Percentiles rank a stretch among this genome's conserved stretches.
Evolutionary conservation across 2,797 vertebrate species (phyloP).

Genomic region (Coranthus polyacanthus): DNA sequence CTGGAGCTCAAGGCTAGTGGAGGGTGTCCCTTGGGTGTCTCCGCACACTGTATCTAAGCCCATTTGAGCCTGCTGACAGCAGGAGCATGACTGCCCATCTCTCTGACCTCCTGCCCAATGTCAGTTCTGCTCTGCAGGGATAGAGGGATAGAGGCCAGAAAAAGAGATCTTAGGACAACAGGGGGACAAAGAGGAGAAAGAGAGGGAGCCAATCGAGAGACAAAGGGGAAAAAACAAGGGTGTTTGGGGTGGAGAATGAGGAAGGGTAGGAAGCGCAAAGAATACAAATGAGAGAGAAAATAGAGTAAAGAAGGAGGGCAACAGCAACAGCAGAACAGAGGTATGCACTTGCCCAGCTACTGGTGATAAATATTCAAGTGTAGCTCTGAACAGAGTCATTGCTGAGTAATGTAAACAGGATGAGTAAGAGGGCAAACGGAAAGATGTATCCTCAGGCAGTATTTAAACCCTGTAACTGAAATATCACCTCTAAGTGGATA

Average conservation of each 20-base stretch:
- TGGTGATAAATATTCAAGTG: constrained; percentile 56
- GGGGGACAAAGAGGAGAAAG: constrained; percentile 37
- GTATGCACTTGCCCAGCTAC: constrained; percentile 40
- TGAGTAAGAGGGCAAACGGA: constrained; percentile 41
- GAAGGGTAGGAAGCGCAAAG: constrained; percentile 36
- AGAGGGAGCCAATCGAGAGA: constrained; percentile 56
- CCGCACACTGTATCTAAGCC: constrained; percentile 76
- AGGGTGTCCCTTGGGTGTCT: constrained; percentile 74
- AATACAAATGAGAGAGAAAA: constrained; percentile 72
- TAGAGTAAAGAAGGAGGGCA: constrained; percentile 62
- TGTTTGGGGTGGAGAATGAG: constrained; percentile 54
- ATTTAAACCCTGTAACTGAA: constrained; percentile 58
- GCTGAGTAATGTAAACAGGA: constrained; percentile 66
- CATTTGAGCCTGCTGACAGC: constrained; percentile 78
- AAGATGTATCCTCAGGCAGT: constrained; percentile 51
- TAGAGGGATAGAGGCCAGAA: constrained; percentile 63
- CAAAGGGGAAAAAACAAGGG: constrained; percentile 35
- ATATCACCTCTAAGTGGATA: constrained; percentile 52
- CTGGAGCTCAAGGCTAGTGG: constrained; percentile 49
- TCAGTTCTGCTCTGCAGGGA: constrained; percentile 78
- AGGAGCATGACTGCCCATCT: constrained; percentile 80
- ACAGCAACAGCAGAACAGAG: constrained; percentile 57
- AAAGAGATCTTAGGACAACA: constrained; percentile 69
- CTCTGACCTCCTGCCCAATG: constrained; percentile 84
- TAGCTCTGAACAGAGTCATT: constrained; percentile 47